Evolutionary conservation across 2,113 vertebrate species (phyloP).

Genomic region (Cebus imitator): DNA sequence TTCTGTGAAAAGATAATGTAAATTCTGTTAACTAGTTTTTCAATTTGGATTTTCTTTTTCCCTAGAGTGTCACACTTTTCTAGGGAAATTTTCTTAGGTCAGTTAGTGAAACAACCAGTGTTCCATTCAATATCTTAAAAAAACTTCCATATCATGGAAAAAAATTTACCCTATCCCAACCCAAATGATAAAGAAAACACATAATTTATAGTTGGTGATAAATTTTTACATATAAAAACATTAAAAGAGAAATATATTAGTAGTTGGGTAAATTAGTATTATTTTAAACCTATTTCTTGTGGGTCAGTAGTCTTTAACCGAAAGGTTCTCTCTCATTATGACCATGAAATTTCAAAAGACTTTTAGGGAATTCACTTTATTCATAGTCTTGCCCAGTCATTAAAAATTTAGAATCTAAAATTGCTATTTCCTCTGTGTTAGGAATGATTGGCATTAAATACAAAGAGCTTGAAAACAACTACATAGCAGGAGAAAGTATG

Average conservation of each 20-base stretch:
- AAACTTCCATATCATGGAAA: neutral
- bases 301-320: neutral
- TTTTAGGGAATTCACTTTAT: neutral
- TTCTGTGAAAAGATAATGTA: neutral
- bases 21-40: neutral
- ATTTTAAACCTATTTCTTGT: neutral
- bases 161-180: neutral
- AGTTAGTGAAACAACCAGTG: neutral
- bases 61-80: neutral
- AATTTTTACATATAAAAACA: neutral
- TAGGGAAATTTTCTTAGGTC: neutral
- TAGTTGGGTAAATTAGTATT: neutral
- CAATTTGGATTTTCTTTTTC: neutral
- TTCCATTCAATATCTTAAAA: neutral
- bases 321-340: neutral
- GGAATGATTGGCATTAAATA: neutral
- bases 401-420: slow-evolving; percentile 1
- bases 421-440: neutral
- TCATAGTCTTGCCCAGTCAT: neutral
- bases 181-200: neutral
- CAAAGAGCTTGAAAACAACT: neutral
- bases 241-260: neutral
- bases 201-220: neutral
- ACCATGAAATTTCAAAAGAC: neutral
- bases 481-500: neutral